Evolutionary conservation across 2,797 vertebrate species (phyloP), one percentile per base, ranked within the genome.

Genomic region (Sternotherus odoratus): DNA sequence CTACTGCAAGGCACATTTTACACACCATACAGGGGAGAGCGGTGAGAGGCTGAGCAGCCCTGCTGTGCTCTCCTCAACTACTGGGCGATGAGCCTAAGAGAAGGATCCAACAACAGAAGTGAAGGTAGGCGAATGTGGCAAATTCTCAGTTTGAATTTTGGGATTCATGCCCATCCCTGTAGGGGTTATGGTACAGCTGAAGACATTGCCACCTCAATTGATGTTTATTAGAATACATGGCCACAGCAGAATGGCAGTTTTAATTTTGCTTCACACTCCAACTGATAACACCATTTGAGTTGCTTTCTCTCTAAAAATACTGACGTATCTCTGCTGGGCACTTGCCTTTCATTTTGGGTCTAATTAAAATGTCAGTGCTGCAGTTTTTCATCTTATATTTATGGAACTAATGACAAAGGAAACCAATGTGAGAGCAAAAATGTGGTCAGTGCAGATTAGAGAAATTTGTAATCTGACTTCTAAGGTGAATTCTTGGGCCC

Each of bases 381-480:
- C 11, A 36, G 63, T 90, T 95, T 92, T 53, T 89, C 49, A 84
- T 19, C 49, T 33, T 48, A 9, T 86, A 24, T 74, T 72, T 77
- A 86, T 30, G n/a, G 9, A 48, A 12, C 15, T 79, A 46, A 8
- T 33, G 15, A 39, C 28, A 53, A 30, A 66, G 79, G 69, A 95
- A 78, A 7, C 11, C n/a, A 46, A 48, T 0, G 0, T 19, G 1
- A 4, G 26, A 91, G 23, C 53, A 72, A 74, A 89, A 57, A 8
- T 12, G 80, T 79, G 5, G 6, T 36, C 1, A 26, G 4, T 8
- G n/a, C 0, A 26, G 26, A 77, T 88, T 79, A 79, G 77, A 46
- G 15, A 88, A 46, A 5, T 78, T 0, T 12, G 2, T 12, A 12
- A 6, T 46, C 0, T 4, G 17, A 33, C 46, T 53, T 60, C 69